A percentile compares a stretch with the other conserved stretches of the same genome.
Conservation (phyloP, 2,113 vertebrate genomes). For the Calcarius ornatus region DNA sequence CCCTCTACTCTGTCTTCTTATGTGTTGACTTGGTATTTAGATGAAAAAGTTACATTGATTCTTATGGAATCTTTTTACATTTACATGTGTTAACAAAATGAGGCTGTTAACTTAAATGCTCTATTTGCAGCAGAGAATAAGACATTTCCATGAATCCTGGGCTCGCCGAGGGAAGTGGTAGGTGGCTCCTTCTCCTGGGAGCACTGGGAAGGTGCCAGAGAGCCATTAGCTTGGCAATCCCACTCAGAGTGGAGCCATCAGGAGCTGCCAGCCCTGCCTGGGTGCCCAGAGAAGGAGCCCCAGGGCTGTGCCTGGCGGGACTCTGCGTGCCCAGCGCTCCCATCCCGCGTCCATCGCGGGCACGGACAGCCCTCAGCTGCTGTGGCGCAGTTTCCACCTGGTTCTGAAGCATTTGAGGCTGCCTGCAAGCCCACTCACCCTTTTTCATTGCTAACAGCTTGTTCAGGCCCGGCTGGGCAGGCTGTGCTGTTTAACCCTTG, state of each 20-base stretch:
- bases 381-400: neutral
- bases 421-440: neutral
- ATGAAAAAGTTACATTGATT: neutral
- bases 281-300: neutral
- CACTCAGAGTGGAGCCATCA: neutral
- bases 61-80: neutral
- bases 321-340: fast-evolving
- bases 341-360: fast-evolving
- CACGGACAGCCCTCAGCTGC: neutral
- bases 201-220: neutral
- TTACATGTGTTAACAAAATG: neutral
- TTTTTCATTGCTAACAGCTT: neutral
- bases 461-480: neutral
- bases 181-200: neutral
- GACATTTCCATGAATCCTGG: neutral
- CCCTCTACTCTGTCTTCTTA: neutral
- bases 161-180: neutral
- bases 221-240: neutral
- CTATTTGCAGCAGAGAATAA: neutral
- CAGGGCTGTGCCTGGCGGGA: neutral
- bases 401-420: neutral
- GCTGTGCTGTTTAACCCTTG: neutral
- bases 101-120: neutral
- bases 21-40: neutral
- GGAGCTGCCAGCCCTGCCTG: neutral